Evolutionary conservation across 1,140 invertebrate genomes (phyloP).

Genomic region (Calephelis virginiensis): DNA sequence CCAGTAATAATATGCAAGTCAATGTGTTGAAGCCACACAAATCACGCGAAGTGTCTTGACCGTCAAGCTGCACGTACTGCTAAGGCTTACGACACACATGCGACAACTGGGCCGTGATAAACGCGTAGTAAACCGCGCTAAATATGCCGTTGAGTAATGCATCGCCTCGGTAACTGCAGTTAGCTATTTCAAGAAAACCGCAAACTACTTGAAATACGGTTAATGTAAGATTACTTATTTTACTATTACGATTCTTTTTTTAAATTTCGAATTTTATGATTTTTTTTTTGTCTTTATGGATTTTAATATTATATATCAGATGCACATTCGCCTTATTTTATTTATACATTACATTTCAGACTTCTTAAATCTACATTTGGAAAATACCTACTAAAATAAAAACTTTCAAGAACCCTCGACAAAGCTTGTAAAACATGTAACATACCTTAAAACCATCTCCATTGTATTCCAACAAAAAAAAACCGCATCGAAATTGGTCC

Average conservation of each 20-base stretch:
- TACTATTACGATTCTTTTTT: too few relatives aligned
- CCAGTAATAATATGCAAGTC: constrained; percentile 3
- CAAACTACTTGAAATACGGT: constrained; percentile 28
- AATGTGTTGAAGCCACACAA: constrained; percentile 6
- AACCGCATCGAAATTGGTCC: too few relatives aligned
- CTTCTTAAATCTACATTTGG: too few relatives aligned
- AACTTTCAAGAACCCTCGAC: too few relatives aligned
- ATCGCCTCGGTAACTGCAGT: constrained; percentile 23
- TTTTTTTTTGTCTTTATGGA: not conserved
- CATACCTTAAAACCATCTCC: too few relatives aligned
- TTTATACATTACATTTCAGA: too few relatives aligned
- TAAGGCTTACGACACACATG: constrained; percentile 51
- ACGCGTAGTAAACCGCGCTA: constrained; percentile 39
- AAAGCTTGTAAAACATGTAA: too few relatives aligned
- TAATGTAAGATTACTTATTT: not conserved
- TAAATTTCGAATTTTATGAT: not conserved
- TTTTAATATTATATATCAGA: too few relatives aligned
- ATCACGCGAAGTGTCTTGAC: constrained; percentile 12
- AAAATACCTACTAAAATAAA: too few relatives aligned
- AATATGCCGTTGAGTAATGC: constrained; percentile 49
- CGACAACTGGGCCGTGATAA: constrained; percentile 59
- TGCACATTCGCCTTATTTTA: too few relatives aligned
- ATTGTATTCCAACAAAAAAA: too few relatives aligned
- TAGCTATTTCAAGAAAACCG: constrained; percentile 34
- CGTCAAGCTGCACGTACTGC: constrained; percentile 22